Percentiles rank a stretch among this genome's conserved stretches.
Conservation (phyloP, 2,888 invertebrate species). For the Spicauda simplicius region DNA sequence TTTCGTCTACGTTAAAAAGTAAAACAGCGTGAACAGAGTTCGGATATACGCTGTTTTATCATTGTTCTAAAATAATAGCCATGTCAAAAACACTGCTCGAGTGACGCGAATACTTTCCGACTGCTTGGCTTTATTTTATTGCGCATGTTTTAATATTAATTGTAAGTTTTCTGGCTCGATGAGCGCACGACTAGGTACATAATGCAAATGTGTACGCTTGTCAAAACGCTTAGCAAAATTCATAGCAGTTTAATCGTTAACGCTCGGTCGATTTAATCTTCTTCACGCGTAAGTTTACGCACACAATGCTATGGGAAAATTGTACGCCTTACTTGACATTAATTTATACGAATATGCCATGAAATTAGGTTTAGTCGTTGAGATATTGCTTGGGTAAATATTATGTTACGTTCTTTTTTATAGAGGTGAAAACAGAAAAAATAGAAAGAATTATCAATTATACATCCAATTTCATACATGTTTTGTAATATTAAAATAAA, state of each 20-base stretch:
- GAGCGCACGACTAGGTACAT: constrained; percentile 54
- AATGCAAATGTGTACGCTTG: constrained; percentile 67
- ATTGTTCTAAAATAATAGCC: constrained; percentile 67
- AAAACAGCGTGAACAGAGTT: constrained; percentile 39
- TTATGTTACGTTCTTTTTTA: not conserved
- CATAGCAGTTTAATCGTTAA: constrained; percentile 48
- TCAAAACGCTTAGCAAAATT: constrained; percentile 67
- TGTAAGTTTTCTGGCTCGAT: constrained; percentile 75
- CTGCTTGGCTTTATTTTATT: constrained; percentile 78
- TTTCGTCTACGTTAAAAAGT: constrained; percentile 36
- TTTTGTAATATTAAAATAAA: too few species aligned
- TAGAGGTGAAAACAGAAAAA: not conserved
- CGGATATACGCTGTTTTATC: constrained; percentile 49
- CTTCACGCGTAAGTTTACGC: constrained; percentile 23
- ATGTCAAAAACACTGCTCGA: constrained; percentile 75
- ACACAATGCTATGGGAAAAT: not conserved
- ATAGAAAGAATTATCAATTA: too few species aligned
- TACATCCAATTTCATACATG: too few species aligned
- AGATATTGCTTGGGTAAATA: not conserved
- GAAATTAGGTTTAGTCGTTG: not conserved
- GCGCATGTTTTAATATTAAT: constrained; percentile 83
- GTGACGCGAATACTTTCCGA: constrained; percentile 78
- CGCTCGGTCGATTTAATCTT: constrained; percentile 43
- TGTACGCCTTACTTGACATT: not conserved
- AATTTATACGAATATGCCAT: not conserved